phyloP scores from a whole-genome alignment of 2,888 invertebrate genomes.

The Xanthorhoe spadicearia region DNA sequence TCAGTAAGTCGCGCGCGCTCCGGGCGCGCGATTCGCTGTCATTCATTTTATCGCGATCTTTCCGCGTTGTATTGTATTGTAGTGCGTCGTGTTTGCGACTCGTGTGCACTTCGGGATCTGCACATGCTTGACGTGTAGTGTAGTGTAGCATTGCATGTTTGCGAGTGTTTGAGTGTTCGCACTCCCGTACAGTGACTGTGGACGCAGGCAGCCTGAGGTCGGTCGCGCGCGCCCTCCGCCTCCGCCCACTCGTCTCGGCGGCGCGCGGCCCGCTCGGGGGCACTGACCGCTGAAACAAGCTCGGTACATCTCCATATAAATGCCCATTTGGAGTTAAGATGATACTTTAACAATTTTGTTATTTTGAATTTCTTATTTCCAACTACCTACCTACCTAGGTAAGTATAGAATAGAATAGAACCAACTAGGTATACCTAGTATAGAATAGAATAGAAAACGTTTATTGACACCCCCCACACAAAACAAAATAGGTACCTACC shows the following conservation, averaged over 20 bases:
- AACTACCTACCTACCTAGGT: no score
- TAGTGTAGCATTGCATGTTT: neutral
- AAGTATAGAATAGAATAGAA: no score
- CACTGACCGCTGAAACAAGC: neutral
- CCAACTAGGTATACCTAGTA: no score
- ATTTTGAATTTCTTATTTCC: no score
- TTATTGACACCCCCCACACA: no score
- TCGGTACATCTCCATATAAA: slow-evolving; percentile 1
- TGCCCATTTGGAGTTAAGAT: neutral
- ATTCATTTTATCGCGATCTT: neutral
- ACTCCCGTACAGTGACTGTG: no score
- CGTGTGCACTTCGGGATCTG: neutral
- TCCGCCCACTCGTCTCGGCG: neutral
- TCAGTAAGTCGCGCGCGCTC: no score
- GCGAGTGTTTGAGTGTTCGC: neutral
- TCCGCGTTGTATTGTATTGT: neutral
- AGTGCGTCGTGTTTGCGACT: no score
- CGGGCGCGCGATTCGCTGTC: neutral
- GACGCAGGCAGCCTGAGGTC: neutral
- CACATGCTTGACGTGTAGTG: neutral
- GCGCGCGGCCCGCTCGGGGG: neutral
- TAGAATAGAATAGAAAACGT: no score
- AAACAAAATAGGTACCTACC: no score
- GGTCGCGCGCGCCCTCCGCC: neutral
- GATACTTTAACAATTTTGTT: neutral